Evolutionary conservation across 2,113 vertebrate genomes (phyloP).

Genomic region (Podilymbus podiceps): DNA sequence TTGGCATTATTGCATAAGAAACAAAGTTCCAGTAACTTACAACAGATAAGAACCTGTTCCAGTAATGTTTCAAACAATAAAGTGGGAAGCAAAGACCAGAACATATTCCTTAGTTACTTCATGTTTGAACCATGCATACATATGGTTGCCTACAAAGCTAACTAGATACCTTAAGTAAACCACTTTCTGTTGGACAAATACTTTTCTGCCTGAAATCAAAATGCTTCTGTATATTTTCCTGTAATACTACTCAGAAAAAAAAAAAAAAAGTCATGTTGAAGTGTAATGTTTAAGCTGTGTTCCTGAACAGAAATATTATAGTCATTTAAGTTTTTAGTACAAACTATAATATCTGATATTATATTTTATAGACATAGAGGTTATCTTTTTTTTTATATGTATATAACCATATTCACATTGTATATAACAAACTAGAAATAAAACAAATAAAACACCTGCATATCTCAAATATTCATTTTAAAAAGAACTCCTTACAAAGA

Average conservation of each 20-base stretch:
- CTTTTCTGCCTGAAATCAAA: neutral
- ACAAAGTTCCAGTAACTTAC: neutral
- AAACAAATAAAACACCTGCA: neutral
- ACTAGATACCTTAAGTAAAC: neutral
- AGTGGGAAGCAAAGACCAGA: neutral
- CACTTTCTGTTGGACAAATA: neutral
- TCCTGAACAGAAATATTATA: neutral
- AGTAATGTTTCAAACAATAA: neutral
- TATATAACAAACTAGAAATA: neutral
- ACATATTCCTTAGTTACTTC: neutral
- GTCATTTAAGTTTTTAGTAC: neutral
- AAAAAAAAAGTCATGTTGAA: neutral
- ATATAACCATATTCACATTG: neutral
- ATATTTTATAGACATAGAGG: neutral
- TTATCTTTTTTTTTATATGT: neutral
- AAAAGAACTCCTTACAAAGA: neutral
- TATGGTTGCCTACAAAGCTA: neutral
- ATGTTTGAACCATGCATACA: neutral
- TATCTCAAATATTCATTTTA: neutral
- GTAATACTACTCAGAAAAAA: neutral
- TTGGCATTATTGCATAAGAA: neutral
- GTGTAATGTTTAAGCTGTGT: neutral
- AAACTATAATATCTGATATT: neutral
- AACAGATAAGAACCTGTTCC: neutral
- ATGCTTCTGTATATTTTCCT: neutral